phyloP scores from a whole-genome alignment of 2,888 invertebrate genomes.

The Argynnis bischoffii region DNA sequence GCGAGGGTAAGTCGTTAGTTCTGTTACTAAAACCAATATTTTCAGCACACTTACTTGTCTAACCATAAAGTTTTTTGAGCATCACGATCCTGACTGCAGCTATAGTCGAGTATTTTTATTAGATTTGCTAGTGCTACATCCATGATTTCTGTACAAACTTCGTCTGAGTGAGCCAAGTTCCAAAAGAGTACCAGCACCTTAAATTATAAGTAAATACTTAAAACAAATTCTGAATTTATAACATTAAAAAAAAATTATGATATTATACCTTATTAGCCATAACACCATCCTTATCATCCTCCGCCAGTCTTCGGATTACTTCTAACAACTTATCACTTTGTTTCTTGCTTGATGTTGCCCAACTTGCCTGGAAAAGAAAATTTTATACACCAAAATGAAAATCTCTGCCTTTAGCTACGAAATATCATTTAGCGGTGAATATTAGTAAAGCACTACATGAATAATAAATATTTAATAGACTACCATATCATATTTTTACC shows the following conservation, averaged over 20 bases:
- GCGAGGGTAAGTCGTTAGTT: no score
- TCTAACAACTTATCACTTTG: conserved; percentile 97
- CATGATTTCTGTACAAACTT: conserved; percentile 98
- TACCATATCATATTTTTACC: conserved; percentile 69
- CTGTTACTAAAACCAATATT: not conserved
- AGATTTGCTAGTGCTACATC: conserved; percentile 97
- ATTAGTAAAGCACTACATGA: not conserved
- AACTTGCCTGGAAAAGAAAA: conserved; percentile 85
- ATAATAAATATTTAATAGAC: not conserved
- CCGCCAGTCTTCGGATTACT: conserved; percentile 95
- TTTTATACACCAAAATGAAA: not conserved
- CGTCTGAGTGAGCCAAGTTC: conserved; percentile 97
- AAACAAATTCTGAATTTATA: not conserved
- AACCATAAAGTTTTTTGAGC: conserved; percentile 98
- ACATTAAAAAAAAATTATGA: not conserved
- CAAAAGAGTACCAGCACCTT: conserved; percentile 95
- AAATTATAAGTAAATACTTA: conserved; percentile 33
- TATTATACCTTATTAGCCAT: conserved; percentile 95
- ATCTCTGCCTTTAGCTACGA: not conserved
- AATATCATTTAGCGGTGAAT: no score
- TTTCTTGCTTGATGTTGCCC: conserved; percentile 97
- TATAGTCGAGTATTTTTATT: conserved; percentile 98
- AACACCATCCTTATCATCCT: conserved; percentile 99
- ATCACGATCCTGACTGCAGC: conserved; percentile 98
- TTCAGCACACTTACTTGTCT: conserved; percentile 83